Percentiles rank a stretch among this genome's conserved stretches.
Evolutionary conservation across 2,888 invertebrate species (phyloP).

Genomic region (Laothoe populi): DNA sequence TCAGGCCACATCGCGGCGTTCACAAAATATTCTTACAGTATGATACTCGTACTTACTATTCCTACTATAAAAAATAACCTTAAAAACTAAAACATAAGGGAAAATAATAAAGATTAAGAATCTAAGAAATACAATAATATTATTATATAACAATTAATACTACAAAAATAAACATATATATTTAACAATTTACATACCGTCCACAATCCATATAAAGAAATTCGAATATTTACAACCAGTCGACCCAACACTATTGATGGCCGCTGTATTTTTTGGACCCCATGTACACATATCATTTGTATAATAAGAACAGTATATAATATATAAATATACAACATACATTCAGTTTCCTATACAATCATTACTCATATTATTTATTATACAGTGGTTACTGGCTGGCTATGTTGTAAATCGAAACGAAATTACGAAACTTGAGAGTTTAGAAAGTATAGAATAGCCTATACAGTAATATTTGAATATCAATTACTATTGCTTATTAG

Average conservation of each 20-base stretch:
- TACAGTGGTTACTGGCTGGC: no score
- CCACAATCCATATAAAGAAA: neutral
- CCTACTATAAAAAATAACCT: neutral
- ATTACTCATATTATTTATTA: no score
- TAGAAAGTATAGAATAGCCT: no score
- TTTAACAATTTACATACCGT: neutral
- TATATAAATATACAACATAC: neutral
- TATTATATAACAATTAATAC: neutral
- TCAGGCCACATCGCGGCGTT: neutral
- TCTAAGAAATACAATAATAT: neutral
- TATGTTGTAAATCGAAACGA: no score
- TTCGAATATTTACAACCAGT: constrained; percentile 18
- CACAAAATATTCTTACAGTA: neutral
- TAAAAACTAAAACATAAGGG: neutral
- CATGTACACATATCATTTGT: neutral
- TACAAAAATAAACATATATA: constrained; percentile 17
- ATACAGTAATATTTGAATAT: no score
- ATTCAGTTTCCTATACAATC: neutral
- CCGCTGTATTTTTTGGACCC: constrained; percentile 14
- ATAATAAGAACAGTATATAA: neutral
- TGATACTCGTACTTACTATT: neutral
- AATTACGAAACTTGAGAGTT: no score
- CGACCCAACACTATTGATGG: neutral
- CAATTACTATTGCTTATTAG: no score
- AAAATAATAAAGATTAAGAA: constrained; percentile 3